These are phyloP conservation scores for Lithobates sylvaticus DNA, from an alignment of 2,797 vertebrate genomes.

Conservation along the genomic window DNA sequence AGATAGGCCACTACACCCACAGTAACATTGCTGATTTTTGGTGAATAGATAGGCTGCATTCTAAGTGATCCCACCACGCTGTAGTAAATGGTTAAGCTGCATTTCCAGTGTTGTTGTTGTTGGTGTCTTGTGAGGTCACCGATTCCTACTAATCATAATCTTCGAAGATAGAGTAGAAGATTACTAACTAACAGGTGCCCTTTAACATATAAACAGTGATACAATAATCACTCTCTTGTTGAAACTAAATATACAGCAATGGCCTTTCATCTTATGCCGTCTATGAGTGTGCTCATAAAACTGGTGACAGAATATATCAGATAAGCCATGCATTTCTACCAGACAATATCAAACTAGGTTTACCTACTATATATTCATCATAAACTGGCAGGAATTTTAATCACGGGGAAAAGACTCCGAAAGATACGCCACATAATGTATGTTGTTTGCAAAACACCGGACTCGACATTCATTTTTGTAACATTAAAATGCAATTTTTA, in stretches of 20 bases:
- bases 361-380: constrained; percentile 53
- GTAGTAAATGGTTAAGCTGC: too few relatives aligned
- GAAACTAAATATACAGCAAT: constrained; percentile 12
- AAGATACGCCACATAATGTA: constrained; percentile 45
- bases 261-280: constrained; percentile 30
- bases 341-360: constrained; percentile 38
- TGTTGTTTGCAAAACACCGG: constrained; percentile 33
- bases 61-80: too few relatives aligned
- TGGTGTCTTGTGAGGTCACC: background rate
- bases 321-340: constrained; percentile 48
- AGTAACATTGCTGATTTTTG: too few relatives aligned
- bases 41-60: too few relatives aligned
- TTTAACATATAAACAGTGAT: constrained; percentile 11
- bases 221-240: constrained; percentile 13
- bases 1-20: too few relatives aligned
- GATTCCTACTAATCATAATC: background rate
- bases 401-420: constrained; percentile 38
- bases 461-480: constrained; percentile 37
- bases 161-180: background rate
- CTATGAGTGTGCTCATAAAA: constrained; percentile 33
- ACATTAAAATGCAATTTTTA: constrained; percentile 55
- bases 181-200: background rate
- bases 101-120: too few relatives aligned
- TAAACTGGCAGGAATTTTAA: constrained; percentile 41
- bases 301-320: constrained; percentile 35